Percentiles rank a stretch among this genome's conserved stretches.
Conservation (phyloP, 2,113 vertebrate genomes). For the Ariopsis seemanni region DNA sequence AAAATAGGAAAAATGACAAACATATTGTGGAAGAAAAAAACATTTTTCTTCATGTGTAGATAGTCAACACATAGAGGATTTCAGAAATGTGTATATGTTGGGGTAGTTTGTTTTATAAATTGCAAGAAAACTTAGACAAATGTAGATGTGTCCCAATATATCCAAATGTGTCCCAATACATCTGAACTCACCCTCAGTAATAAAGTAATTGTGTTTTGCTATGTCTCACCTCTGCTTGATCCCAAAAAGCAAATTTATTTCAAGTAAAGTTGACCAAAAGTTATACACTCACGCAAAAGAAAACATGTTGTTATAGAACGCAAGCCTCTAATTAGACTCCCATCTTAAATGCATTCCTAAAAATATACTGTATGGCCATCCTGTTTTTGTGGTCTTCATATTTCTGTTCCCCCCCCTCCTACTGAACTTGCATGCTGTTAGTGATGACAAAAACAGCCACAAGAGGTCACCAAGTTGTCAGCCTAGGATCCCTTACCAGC, state of each 20-base stretch:
- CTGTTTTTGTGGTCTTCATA: neutral
- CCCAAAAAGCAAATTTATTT: neutral
- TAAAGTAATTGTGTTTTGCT: neutral
- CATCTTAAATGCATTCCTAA: neutral
- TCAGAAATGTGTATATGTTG: neutral
- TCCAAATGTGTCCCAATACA: neutral
- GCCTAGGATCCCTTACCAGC: conserved; percentile 15
- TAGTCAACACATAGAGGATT: neutral
- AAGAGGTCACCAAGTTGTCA: conserved; percentile 46
- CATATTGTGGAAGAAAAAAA: neutral
- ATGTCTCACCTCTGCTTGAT: neutral
- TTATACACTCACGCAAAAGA: neutral
- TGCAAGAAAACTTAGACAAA: neutral
- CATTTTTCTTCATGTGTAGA: neutral
- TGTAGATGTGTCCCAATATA: neutral
- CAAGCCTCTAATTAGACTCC: neutral
- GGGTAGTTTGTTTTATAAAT: neutral
- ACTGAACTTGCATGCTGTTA: neutral
- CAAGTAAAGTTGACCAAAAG: neutral
- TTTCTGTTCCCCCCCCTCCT: neutral
- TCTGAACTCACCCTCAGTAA: neutral
- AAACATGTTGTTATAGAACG: neutral
- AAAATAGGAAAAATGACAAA: too few species aligned
- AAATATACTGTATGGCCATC: neutral
- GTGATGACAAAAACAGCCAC: conserved; percentile 22